Base-by-base conservation (phyloP, 2,113 vertebrate genomes). In the Nettapus auritus region DNA sequence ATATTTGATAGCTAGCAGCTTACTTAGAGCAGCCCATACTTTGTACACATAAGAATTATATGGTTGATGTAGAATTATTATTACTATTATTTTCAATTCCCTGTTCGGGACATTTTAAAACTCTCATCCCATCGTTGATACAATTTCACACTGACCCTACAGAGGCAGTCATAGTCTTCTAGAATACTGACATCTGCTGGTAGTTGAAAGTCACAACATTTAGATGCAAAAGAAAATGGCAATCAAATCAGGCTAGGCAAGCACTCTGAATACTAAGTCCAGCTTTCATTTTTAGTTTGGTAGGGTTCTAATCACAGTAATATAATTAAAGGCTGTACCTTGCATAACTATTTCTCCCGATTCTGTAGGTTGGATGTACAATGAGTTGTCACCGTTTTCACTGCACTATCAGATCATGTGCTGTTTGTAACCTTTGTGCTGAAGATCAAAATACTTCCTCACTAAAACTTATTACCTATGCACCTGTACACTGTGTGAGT, bases 101-200 rank as follows among this genome's bases (percentile, higher is more conserved):
- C 26, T 81, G 66, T 13, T 16, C 15, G 18, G 31, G 48, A 55
- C 29, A 18, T 44, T 77, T 82, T 77, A 63, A 55, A 90, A 64
- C 17, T 74, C 48, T 55, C 12, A 8, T 29, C 34, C 31, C 7
- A 1, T 55, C 13, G 13, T 69, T 63, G 18, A 13, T 71, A 9
- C 7, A 52, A 33, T 55, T 95, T 73, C 79, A 6, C 55, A 78
- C 5, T 42, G 23, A 29, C 17, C 38, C 28, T 20, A n/a, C 13
- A 55, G 70, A 40, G 18, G 23, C 13, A 40, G 66, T 59, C 18
- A 34, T 26, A 7, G 9, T 81, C 56, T 66, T 67, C 82, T 78
- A 15, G 34, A 79, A 83, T 56, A 86, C 42, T 76, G 93, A 25
- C 94, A 75, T 86, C 95, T 94, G 82, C 63, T 95, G 96, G 93